A percentile compares a stretch with the other conserved stretches of the same genome.
Conservation (phyloP, 2,888 invertebrate genomes). For the Campaea margaritaria region DNA sequence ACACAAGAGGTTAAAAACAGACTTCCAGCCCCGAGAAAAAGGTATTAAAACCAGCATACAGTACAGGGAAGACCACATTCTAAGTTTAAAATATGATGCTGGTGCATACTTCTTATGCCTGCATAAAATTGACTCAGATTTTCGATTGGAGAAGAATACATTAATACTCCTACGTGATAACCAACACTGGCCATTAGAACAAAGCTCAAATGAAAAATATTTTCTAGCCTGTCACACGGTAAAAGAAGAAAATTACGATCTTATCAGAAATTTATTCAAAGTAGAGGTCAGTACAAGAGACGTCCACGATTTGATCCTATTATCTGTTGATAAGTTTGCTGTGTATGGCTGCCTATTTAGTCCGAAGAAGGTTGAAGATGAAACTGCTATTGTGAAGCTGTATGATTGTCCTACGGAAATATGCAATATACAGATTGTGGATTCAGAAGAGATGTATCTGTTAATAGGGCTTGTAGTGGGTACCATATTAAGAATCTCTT, state of each 20-base stretch:
- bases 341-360: conserved; percentile 58
- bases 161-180: conserved; percentile 36
- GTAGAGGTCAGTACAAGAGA: conserved; percentile 33
- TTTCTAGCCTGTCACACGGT: conserved; percentile 46
- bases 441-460: conserved; percentile 45
- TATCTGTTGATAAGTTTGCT: conserved; percentile 59
- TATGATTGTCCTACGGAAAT: conserved; percentile 67
- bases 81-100: conserved; percentile 59
- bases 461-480: conserved; percentile 65
- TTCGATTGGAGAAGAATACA: conserved; percentile 49
- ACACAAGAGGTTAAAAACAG: conserved; percentile 57
- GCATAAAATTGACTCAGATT: conserved; percentile 59
- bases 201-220: conserved; percentile 42
- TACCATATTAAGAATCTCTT: conserved; percentile 58
- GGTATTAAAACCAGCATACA: conserved; percentile 46
- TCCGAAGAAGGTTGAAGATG: conserved; percentile 43
- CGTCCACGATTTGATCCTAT: conserved; percentile 46
- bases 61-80: conserved; percentile 45
- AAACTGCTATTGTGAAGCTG: conserved; percentile 53
- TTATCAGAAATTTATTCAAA: conserved; percentile 46
- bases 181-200: conserved; percentile 41
- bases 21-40: conserved; percentile 54
- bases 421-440: conserved; percentile 54
- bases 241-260: conserved; percentile 37
- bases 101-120: conserved; percentile 52